phyloP scores from a whole-genome alignment of 2,888 invertebrate species.

The Deilephila elpenor region DNA sequence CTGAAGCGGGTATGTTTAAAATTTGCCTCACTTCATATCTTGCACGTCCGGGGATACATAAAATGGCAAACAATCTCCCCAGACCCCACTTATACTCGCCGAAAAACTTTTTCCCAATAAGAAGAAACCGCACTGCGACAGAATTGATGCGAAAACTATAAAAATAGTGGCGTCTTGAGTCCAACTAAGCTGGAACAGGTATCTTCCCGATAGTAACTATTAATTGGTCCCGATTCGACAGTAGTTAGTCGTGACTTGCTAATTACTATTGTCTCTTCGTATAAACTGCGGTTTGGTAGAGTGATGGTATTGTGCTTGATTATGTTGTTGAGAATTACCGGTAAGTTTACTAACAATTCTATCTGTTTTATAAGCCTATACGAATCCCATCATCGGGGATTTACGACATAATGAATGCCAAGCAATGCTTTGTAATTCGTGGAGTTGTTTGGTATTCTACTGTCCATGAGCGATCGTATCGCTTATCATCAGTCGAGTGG shows the following conservation, averaged over 20 bases:
- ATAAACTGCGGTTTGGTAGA: too few relatives aligned
- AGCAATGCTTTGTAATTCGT: too few relatives aligned
- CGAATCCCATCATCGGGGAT: too few relatives aligned
- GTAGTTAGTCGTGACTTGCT: background rate
- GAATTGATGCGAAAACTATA: constrained; percentile 29
- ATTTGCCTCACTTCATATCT: constrained; percentile 15
- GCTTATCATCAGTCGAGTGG: too few relatives aligned
- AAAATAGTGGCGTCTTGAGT: constrained; percentile 21
- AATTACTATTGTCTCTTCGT: background rate
- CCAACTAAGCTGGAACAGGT: constrained; percentile 11
- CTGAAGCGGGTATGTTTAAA: constrained; percentile 16
- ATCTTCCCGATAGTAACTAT: background rate
- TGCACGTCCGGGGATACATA: constrained; percentile 23
- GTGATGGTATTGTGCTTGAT: too few relatives aligned
- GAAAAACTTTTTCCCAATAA: constrained; percentile 23
- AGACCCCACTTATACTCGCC: constrained; percentile 17
- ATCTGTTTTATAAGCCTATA: too few relatives aligned
- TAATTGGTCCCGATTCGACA: background rate
- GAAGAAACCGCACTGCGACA: constrained; percentile 29
- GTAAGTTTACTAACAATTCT: too few relatives aligned
- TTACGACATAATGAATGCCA: too few relatives aligned
- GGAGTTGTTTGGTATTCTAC: too few relatives aligned
- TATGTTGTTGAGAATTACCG: too few relatives aligned
- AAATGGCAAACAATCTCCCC: constrained; percentile 14
- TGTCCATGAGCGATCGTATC: too few relatives aligned